Percentiles rank a stretch among this genome's conserved stretches.
These are phyloP conservation scores for Tridacna gigas DNA, from an alignment of 2,888 invertebrate genomes.

Conservation along the genomic window DNA sequence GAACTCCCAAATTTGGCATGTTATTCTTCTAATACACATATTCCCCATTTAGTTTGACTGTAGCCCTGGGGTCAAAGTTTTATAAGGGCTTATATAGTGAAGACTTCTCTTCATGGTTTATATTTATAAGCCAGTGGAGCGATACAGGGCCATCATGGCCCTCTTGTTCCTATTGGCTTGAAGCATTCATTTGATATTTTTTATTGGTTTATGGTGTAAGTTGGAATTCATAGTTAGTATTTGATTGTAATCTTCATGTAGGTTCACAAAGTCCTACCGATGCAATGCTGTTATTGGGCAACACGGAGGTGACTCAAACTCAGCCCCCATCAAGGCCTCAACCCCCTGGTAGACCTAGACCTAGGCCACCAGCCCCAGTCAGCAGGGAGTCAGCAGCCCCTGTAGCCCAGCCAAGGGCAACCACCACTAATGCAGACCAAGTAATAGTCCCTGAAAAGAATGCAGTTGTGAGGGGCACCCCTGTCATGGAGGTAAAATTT, in stretches of 20 bases:
- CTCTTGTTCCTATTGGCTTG: too few relatives aligned
- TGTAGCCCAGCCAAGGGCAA: conserved; percentile 15
- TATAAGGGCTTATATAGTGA: too few relatives aligned
- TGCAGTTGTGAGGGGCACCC: conserved; percentile 60
- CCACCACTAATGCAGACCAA: conserved; percentile 29
- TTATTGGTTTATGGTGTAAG: too few relatives aligned
- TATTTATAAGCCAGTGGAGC: too few relatives aligned
- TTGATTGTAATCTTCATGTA: conserved; percentile 24
- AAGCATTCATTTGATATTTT: too few relatives aligned
- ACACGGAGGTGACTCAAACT: neutral
- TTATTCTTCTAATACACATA: too few relatives aligned
- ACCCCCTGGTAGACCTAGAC: conserved; percentile 54
- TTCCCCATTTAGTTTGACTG: too few relatives aligned
- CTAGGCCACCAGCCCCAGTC: conserved; percentile 18
- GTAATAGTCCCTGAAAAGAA: conserved; percentile 61
- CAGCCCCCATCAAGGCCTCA: conserved; percentile 58
- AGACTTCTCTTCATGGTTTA: too few relatives aligned
- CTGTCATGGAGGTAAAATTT: conserved; percentile 64
- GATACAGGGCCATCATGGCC: too few relatives aligned
- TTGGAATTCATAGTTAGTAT: too few relatives aligned
- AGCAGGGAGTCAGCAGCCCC: conserved; percentile 24
- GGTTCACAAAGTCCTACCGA: conserved; percentile 75
- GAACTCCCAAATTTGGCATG: too few relatives aligned
- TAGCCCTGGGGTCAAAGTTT: too few relatives aligned
- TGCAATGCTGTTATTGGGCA: conserved; percentile 49